phyloP scores from a whole-genome alignment of 1,140 invertebrate genomes.

The Matsumurasca onukii region DNA sequence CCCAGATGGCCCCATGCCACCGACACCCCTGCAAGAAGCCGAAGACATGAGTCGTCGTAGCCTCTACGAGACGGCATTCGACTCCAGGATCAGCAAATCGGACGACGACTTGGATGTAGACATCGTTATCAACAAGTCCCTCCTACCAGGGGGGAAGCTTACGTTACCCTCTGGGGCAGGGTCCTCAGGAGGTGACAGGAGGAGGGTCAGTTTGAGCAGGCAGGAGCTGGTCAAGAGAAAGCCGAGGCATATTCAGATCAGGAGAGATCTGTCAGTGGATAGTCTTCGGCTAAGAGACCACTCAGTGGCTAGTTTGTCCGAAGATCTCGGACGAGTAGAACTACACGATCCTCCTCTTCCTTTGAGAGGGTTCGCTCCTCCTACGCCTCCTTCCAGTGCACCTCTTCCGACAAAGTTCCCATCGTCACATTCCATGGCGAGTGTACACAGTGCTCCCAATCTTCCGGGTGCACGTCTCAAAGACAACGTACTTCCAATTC shows the following conservation, averaged over 20 bases:
- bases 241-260: not conserved
- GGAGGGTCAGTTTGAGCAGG: conserved; percentile 10
- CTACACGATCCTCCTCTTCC: conserved; percentile 34
- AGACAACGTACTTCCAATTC: conserved; percentile 58
- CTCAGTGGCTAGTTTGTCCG: conserved; percentile 58
- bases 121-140: conserved; percentile 34
- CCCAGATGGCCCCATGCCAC: conserved; percentile 21
- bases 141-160: conserved; percentile 24
- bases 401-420: conserved; percentile 79
- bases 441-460: conserved; percentile 74
- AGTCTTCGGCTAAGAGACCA: conserved; percentile 49
- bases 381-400: conserved; percentile 76
- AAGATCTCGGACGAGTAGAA: conserved; percentile 51
- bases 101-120: conserved; percentile 73
- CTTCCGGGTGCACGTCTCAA: conserved; percentile 60
- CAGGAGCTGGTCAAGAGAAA: conserved; percentile 27
- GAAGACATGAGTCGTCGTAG: conserved; percentile 69
- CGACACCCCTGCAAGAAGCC: too few species aligned
- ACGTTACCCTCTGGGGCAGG: not conserved
- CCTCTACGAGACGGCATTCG: conserved; percentile 86
- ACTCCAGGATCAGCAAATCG: conserved; percentile 78
- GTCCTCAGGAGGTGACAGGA: not conserved
- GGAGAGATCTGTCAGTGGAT: conserved; percentile 48
- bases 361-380: conserved; percentile 55
- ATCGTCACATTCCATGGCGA: conserved; percentile 61